Base-by-base conservation (phyloP, 2,797 vertebrate genomes). In the Meda fulgida region DNA sequence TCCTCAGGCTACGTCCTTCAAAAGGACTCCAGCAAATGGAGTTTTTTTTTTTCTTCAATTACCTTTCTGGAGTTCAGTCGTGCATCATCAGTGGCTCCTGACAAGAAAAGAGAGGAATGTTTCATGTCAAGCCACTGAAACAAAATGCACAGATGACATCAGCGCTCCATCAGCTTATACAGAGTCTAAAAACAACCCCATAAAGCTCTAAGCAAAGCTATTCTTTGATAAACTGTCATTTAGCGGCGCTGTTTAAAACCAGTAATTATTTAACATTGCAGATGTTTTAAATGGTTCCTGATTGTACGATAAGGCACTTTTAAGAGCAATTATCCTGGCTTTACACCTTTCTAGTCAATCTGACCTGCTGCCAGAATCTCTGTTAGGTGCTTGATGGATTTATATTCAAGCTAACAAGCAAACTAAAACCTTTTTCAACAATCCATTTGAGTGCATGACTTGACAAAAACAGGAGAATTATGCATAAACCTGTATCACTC, bases 1-100 rank as follows among this genome's bases (percentile, higher is more conserved):
- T 67, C 91, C 87, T 77, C 67, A 23, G 91, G 92, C 92, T 89
- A 84, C 78, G 81, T 92, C 91, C 88, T 88, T 70, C 51, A 89
- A 84, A 86, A 72, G 78, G 66, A 60, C 78, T 79, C 4, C 82
- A 81, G 72, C 21, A 6, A 82, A 83, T 82, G 80, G 48, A 84
- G 67, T 58, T 75, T 67, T 82, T 13, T 65, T 65, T 16, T 4
- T 1, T 19, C 78, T n/a, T 19, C 77, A 53, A 23, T 81, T 83
- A 11, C 78, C 73, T 89, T 58, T 66, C 87, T 84, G 73, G 84
- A 26, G 85, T 91, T 89, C 89, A 80, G 69, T 92, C 85, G 78
- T 86, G 84, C 81, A 34, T 69, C 69, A 78, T 8, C 81, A 89
- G 92, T 90, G 86, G n/a, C 77, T 89, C 89, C 89, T 90, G 91